These are phyloP conservation scores for Drosophila ercepeae DNA, from an alignment of 1,140 invertebrate genomes.

Conservation along the genomic window DNA sequence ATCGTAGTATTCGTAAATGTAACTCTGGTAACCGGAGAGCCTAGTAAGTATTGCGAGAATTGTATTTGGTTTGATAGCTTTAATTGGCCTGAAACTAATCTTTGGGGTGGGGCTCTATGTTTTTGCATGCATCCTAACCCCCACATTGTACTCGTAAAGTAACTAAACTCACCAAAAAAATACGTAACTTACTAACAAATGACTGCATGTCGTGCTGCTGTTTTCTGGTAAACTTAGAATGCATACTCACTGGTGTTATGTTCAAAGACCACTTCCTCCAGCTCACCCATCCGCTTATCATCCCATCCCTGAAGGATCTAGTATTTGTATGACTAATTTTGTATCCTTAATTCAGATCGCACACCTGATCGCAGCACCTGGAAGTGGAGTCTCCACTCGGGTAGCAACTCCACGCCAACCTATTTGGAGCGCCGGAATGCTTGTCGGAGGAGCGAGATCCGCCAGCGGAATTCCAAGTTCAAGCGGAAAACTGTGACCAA, in stretches of 20 bases:
- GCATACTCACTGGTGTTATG: conserved; percentile 42
- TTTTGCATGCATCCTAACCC: conserved; percentile 48
- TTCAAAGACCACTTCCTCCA: conserved; percentile 6
- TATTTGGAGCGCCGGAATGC: conserved; percentile 91
- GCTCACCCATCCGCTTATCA: conserved; percentile 34
- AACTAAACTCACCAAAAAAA: conserved; percentile 5
- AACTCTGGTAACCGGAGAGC: conserved; percentile 56
- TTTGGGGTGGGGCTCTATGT: conserved; percentile 35
- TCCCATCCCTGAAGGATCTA: background rate
- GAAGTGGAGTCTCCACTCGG: conserved; percentile 81
- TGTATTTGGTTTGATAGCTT: conserved; percentile 37
- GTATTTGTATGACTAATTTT: conserved; percentile 4
- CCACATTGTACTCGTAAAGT: conserved; percentile 23
- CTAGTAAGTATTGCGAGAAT: conserved; percentile 62
- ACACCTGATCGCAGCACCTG: conserved; percentile 81
- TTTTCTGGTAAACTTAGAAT: conserved; percentile 15
- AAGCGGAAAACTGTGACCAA: conserved; percentile 79
- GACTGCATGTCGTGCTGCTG: conserved; percentile 16
- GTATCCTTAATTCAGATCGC: conserved; percentile 58
- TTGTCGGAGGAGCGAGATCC: conserved; percentile 80
- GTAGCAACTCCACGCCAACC: conserved; percentile 92
- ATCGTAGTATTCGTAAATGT: conserved; percentile 48
- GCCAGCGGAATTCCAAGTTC: conserved; percentile 87
- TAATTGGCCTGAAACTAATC: conserved; percentile 43
- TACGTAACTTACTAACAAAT: background rate